Percentiles rank a stretch among this genome's conserved stretches.
phyloP scores from a whole-genome alignment of 2,797 vertebrate species.

The Platalea minor region DNA sequence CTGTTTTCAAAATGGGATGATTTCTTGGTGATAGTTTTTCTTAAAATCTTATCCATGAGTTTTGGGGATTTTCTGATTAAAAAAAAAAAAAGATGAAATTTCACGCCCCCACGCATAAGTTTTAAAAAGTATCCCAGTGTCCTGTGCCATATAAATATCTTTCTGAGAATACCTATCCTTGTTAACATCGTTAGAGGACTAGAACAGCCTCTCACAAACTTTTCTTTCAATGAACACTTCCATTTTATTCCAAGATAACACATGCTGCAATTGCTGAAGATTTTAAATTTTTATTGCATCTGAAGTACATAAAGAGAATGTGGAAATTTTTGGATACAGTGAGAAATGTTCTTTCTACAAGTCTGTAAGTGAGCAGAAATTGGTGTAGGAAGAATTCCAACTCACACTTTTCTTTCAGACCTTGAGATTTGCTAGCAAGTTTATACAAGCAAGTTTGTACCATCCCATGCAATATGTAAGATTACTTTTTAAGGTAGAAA shows the following conservation, averaged over 20 bases:
- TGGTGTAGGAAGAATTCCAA: background rate
- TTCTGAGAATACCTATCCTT: background rate
- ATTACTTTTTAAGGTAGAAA: background rate
- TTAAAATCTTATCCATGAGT: background rate
- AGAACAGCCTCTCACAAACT: background rate
- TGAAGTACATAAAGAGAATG: background rate
- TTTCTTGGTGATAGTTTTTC: background rate
- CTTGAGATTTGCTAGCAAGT: background rate
- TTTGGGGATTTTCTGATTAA: background rate
- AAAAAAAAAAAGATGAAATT: background rate
- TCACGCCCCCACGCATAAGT: background rate
- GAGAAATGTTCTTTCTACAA: background rate
- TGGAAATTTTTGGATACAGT: background rate
- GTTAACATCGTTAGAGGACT: background rate
- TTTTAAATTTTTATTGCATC: background rate
- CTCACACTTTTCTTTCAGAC: background rate
- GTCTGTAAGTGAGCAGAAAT: background rate
- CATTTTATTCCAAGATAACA: background rate
- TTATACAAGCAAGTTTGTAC: background rate
- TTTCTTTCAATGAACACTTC: background rate
- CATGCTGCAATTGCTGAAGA: background rate
- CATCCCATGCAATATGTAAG: background rate
- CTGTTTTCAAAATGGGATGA: background rate
- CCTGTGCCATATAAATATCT: background rate
- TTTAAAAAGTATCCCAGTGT: background rate